phyloP scores from a whole-genome alignment of 2,113 vertebrate genomes.

The Antechinus flavipes region DNA sequence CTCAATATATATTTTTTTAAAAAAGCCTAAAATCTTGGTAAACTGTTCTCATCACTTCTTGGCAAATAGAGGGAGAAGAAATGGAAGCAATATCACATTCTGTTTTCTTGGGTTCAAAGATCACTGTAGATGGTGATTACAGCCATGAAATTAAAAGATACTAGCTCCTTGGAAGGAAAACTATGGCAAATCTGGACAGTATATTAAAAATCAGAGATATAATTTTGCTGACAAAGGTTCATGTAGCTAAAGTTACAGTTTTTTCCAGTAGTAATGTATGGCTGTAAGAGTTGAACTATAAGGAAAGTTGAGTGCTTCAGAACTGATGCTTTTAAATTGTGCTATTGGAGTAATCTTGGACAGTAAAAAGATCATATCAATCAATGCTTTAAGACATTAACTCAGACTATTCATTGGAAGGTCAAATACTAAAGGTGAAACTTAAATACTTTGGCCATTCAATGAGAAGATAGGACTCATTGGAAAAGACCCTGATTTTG shows the following conservation, averaged over 20 bases:
- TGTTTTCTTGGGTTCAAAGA: neutral
- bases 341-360: neutral
- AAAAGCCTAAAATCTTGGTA: neutral
- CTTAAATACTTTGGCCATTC: neutral
- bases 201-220: neutral
- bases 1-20: neutral
- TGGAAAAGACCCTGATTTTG: neutral
- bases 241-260: neutral
- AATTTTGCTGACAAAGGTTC: neutral
- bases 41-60: neutral
- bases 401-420: neutral
- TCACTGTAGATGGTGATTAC: neutral
- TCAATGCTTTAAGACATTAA: neutral
- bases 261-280: neutral
- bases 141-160: neutral
- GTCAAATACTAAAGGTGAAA: neutral
- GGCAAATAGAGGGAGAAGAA: neutral
- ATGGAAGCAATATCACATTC: neutral
- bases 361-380: neutral
- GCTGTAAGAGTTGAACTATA: neutral
- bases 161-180: neutral
- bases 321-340: neutral
- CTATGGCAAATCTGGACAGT: neutral
- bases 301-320: neutral
- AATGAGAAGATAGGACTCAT: neutral